phyloP scores from a whole-genome alignment of 2,113 vertebrate species.

The Thomomys bottae region DNA sequence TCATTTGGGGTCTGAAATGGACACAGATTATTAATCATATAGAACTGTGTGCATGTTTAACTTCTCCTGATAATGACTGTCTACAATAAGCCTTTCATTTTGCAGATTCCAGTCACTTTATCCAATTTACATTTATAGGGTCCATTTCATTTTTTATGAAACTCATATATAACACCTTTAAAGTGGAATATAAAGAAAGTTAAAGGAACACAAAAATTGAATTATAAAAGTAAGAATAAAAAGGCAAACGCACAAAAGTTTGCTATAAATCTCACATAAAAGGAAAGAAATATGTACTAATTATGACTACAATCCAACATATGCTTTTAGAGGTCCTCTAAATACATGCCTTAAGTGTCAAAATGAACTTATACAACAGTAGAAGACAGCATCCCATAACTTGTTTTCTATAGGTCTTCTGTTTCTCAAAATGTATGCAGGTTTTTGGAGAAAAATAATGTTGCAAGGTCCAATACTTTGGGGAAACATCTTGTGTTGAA shows the following conservation, averaged over 20 bases:
- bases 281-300: slow-evolving; percentile 14
- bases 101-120: not conserved
- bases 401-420: slow-evolving; percentile 18
- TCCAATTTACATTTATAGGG: slow-evolving; percentile 35
- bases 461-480: slow-evolving; percentile 1
- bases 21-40: not conserved
- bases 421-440: slow-evolving; percentile 4
- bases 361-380: slow-evolving; percentile 24
- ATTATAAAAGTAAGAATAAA: not conserved
- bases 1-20: not conserved
- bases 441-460: not conserved
- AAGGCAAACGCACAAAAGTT: slow-evolving; percentile 30
- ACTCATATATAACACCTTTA: not conserved
- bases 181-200: not conserved
- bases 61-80: not conserved
- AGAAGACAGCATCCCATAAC: not conserved
- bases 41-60: not conserved
- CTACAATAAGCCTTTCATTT: slow-evolving; percentile 9
- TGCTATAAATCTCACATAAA: slow-evolving; percentile 23
- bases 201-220: not conserved
- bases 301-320: not conserved
- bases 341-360: not conserved
- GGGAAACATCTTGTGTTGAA: not conserved
- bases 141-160: not conserved
- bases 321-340: slow-evolving; percentile 52